These are phyloP conservation scores for Sebastes iracundus DNA, from an alignment of 2,797 vertebrate genomes.

Conservation along the genomic window DNA sequence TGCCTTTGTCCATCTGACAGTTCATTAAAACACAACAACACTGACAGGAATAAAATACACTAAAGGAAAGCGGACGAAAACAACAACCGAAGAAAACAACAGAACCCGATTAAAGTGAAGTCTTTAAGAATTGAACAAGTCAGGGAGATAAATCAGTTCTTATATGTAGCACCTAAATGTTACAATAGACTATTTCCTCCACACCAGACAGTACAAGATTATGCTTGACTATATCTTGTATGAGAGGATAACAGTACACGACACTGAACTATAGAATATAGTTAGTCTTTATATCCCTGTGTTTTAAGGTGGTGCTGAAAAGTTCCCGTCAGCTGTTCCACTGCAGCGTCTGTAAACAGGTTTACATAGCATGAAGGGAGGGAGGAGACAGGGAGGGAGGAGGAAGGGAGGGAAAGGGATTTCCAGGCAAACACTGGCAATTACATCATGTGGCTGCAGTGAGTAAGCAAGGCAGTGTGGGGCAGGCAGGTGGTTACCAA, in stretches of 20 bases:
- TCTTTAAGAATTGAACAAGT: no score
- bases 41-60: no score
- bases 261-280: not conserved
- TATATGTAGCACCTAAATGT: no score
- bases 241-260: no score
- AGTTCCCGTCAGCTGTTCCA: conserved; percentile 21
- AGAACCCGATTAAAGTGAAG: no score
- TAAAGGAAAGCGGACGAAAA: no score
- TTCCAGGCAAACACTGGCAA: conserved; percentile 43
- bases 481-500: conserved; percentile 56
- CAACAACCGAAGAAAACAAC: no score
- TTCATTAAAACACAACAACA: no score
- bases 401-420: conserved; percentile 3
- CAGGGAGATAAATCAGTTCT: no score
- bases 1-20: no score
- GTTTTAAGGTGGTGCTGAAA: not conserved
- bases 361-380: not conserved
- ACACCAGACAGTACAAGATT: rapidly evolving
- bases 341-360: conserved; percentile 12
- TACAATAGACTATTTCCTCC: no score
- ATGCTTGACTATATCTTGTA: rapidly evolving
- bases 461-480: conserved; percentile 11
- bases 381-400: conserved; percentile 6
- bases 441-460: conserved; percentile 69
- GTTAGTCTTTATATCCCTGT: not conserved